Evolutionary conservation across 2,113 vertebrate genomes (phyloP).

Genomic region (Bufo gargarizans): DNA sequence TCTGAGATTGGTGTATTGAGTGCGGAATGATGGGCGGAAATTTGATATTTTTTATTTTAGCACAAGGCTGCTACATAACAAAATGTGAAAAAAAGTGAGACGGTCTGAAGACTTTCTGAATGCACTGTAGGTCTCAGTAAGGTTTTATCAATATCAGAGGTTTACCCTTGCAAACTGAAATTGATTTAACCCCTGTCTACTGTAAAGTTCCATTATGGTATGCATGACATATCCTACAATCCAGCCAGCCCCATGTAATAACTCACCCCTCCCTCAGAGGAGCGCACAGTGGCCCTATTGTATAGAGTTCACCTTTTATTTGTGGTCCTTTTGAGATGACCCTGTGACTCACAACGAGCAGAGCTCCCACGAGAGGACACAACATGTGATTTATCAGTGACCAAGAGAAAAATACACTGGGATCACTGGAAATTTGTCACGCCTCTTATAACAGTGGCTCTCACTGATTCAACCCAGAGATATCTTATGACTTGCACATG

Average conservation of each 20-base stretch:
- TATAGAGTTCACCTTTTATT: background rate
- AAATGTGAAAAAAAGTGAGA: too few relatives aligned
- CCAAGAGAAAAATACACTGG: background rate
- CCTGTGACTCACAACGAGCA: conserved; percentile 28
- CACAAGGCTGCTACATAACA: too few relatives aligned
- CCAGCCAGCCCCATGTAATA: background rate
- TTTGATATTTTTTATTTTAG: too few relatives aligned
- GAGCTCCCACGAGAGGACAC: conserved; percentile 15
- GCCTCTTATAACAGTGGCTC: conserved; percentile 4
- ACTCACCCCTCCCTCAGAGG: background rate
- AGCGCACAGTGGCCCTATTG: background rate
- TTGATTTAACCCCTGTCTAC: background rate
- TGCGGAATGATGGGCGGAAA: too few relatives aligned
- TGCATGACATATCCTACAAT: background rate
- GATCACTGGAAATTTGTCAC: conserved; percentile 26
- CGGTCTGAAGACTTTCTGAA: too few relatives aligned
- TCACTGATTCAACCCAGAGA: conserved; percentile 3
- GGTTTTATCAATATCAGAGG: background rate
- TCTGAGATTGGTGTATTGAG: too few relatives aligned
- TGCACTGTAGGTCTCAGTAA: background rate
- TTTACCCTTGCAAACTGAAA: background rate
- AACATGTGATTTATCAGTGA: conserved; percentile 51
- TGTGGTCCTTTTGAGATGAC: conserved; percentile 11
- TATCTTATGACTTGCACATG: conserved; percentile 50
- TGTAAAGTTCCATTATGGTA: background rate